These are phyloP conservation scores for Acrobasis consociella DNA, from an alignment of 2,888 invertebrate species.

Conservation along the genomic window DNA sequence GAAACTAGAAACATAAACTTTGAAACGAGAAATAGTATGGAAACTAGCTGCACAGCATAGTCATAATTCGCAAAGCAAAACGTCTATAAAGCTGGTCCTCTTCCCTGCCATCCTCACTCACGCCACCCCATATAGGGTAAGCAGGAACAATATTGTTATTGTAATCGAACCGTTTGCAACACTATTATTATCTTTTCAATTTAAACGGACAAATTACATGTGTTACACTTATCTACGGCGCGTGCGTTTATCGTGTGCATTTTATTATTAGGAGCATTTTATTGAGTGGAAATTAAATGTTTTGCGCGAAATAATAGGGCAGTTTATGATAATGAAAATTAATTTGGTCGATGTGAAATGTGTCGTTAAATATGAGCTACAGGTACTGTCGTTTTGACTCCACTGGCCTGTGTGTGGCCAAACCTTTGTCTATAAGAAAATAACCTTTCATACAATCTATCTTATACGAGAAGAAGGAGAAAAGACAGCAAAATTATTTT, in stretches of 20 bases:
- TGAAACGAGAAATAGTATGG: too few relatives aligned
- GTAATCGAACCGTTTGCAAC: slow-evolving; percentile 16
- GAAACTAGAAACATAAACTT: too few relatives aligned
- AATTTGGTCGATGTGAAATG: not conserved
- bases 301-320: not conserved
- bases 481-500: too few relatives aligned
- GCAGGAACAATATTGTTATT: slow-evolving; percentile 17
- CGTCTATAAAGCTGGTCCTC: slow-evolving; percentile 3
- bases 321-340: not conserved
- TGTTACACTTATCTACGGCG: slow-evolving; percentile 10
- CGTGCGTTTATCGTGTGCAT: slow-evolving; percentile 7
- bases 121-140: slow-evolving; percentile 28
- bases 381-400: too few relatives aligned
- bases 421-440: too few relatives aligned
- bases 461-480: too few relatives aligned
- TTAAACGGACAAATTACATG: slow-evolving; percentile 21
- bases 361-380: not conserved
- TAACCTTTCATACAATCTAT: too few relatives aligned
- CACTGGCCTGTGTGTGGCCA: too few relatives aligned
- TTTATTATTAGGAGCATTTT: slow-evolving; percentile 7
- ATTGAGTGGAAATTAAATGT: slow-evolving; percentile 13
- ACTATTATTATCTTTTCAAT: slow-evolving; percentile 20
- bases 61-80: not conserved
- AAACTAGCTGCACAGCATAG: too few relatives aligned
- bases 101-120: not conserved